A percentile compares a stretch with the other conserved stretches of the same genome.
phyloP scores from a whole-genome alignment of 2,888 invertebrate species.

The Mamestra brassicae region DNA sequence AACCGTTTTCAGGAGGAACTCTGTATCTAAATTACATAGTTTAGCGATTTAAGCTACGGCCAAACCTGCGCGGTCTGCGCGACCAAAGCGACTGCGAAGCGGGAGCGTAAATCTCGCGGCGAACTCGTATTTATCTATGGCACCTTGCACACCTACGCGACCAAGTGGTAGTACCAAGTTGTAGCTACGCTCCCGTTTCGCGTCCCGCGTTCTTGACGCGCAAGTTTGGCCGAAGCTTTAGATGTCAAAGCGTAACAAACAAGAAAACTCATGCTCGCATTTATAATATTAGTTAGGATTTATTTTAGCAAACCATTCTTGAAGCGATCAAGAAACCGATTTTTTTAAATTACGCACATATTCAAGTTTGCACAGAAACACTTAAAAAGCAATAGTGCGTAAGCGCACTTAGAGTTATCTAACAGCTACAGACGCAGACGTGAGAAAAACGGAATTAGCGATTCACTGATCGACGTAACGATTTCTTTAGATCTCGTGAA shows the following conservation, averaged over 20 bases:
- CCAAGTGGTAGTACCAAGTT: no score
- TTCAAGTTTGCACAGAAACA: slow-evolving; percentile 10
- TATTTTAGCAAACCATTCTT: not conserved
- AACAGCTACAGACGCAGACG: slow-evolving; percentile 65
- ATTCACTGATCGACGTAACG: slow-evolving; percentile 73
- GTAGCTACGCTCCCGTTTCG: no score
- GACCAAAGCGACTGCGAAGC: no score
- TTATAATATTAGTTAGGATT: not conserved
- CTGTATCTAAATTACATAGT: not conserved
- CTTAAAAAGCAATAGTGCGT: slow-evolving; percentile 50
- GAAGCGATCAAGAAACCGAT: not conserved
- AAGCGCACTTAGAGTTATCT: slow-evolving; percentile 67
- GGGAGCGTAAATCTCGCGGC: no score
- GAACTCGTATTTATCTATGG: no score
- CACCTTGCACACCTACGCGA: no score
- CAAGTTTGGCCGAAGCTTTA: no score
- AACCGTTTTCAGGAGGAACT: no score
- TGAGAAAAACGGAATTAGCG: slow-evolving; percentile 75
- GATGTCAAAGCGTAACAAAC: no score
- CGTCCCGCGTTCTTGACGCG: no score
- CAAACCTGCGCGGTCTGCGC: no score
- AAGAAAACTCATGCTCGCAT: not conserved
- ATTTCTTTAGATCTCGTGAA: slow-evolving; percentile 61
- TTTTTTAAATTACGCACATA: not conserved
- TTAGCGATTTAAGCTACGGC: no score